Evolutionary conservation across 1,140 invertebrate species (phyloP), one percentile per base, ranked within the genome.

Genomic region (Scaptomyza montana): DNA sequence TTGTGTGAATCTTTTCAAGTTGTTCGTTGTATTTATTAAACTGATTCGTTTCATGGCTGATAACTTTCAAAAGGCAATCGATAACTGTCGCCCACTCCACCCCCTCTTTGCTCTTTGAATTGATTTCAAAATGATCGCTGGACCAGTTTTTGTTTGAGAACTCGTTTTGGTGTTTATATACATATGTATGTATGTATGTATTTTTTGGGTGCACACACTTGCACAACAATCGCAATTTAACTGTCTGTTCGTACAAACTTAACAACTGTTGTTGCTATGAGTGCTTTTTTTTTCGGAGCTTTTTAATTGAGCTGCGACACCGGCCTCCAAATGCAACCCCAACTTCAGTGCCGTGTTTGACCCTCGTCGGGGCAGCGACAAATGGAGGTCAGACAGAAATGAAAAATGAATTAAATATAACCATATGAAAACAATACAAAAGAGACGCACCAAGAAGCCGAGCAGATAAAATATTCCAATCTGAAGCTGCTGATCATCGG

Each of bases 71-170:
- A 71, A 66, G 47, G 43, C n/a, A 30, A 55, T 21, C 21, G 12
- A 46, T 12, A 21, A 25, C 8, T 64, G 41, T 51, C 49, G 6
- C 49, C 56, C 3, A 9, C 16, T 6, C 5, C 10, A 7, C 36
- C 16, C 10, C 3, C 16, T 36, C 51, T 46, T 25, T 59, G 25
- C 49, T 47, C 33, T 39, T 43, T 57, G n/a, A 75, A 75, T 82
- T 75, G 80, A 66, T 73, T 76, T 75, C 59, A 57, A 80, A 71
- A 75, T 43, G 77, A 80, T 65, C 13, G 55, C 19, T 60, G 78
- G 79, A 86, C 81, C 81, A 86, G 81, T 86, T 86, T 86, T 53
- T 25, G 55, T 47, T 41, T 66, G 78, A 86, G 81, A 86, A 86
- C 81, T 81, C 77, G 81, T 86, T 86, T 80, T 43, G 65, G 19